Evolutionary conservation across 2,888 invertebrate species (phyloP).

Genomic region (Autographa pulchrina): DNA sequence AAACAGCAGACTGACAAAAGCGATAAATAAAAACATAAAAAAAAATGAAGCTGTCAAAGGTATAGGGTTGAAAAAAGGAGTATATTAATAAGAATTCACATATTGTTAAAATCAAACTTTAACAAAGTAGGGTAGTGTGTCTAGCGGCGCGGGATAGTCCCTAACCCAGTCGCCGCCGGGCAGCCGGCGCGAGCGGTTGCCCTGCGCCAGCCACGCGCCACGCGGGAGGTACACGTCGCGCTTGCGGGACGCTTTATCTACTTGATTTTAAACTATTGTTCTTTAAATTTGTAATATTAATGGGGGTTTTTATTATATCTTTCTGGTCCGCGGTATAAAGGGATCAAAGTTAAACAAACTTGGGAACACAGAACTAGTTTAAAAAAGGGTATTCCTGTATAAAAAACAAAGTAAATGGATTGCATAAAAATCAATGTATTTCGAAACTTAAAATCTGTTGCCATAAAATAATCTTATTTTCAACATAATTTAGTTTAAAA

Average conservation of each 20-base stretch:
- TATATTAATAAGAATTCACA: too few species aligned
- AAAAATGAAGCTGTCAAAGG: too few species aligned
- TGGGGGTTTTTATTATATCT: too few species aligned
- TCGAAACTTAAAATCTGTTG: not conserved
- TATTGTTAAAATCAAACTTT: slow-evolving; percentile 20
- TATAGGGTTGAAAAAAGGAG: too few species aligned
- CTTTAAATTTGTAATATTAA: too few species aligned
- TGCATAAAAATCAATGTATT: not conserved
- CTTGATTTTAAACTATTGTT: too few species aligned
- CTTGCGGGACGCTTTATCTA: too few species aligned
- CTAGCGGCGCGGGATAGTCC: slow-evolving; percentile 90
- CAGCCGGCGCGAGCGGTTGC: slow-evolving; percentile 66
- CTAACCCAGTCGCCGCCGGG: slow-evolving; percentile 87
- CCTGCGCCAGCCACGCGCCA: slow-evolving; percentile 90
- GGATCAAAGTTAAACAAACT: not conserved
- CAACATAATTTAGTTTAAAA: not conserved
- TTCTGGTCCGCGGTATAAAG: not conserved
- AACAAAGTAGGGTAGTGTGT: slow-evolving; percentile 90
- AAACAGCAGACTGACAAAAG: not conserved
- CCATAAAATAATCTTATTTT: not conserved
- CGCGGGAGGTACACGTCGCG: slow-evolving; percentile 91
- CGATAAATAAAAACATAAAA: too few species aligned
- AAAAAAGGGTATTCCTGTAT: not conserved
- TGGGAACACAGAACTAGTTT: not conserved
- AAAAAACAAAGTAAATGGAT: not conserved